Percentiles rank a stretch among this genome's conserved stretches.
Evolutionary conservation across 2,113 vertebrate species (phyloP).

Genomic region (Apodemus sylvaticus): DNA sequence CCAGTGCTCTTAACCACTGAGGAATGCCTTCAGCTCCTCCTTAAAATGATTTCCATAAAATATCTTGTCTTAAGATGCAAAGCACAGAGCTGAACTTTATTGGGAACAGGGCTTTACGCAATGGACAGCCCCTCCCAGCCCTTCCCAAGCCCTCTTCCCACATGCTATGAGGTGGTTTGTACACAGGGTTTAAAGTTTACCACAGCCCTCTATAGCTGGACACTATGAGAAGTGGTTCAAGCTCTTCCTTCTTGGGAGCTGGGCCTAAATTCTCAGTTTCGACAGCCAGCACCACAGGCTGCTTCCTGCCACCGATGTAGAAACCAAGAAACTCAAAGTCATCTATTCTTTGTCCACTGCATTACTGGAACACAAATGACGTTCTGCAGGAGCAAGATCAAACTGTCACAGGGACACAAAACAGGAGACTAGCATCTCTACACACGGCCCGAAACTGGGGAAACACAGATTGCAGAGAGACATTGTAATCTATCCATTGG

Average conservation of each 20-base stretch:
- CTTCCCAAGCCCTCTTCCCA: not conserved
- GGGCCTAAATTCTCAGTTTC: not conserved
- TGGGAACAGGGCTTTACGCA: not conserved
- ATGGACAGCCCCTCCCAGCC: too few species aligned
- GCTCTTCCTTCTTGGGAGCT: not conserved
- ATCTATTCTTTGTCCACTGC: not conserved
- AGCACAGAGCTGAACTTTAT: not conserved
- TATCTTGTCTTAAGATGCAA: slow-evolving; percentile 42
- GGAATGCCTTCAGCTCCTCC: not conserved
- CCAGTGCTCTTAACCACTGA: not conserved
- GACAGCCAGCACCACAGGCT: accelerated
- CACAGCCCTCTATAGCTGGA: not conserved
- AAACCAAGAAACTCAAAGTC: not conserved
- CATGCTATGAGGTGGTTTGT: not conserved
- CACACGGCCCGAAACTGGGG: not conserved
- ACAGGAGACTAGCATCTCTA: not conserved
- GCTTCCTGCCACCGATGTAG: not conserved
- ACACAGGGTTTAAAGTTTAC: slow-evolving; percentile 12
- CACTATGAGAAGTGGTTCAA: not conserved
- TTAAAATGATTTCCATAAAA: not conserved
- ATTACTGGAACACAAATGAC: not conserved
- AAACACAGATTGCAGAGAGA: not conserved
- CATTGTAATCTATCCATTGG: not conserved
- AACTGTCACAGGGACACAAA: not conserved
- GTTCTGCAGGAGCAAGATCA: not conserved